Evolutionary conservation across 2,888 invertebrate species (phyloP).

Genomic region (Electrophaes corylata): DNA sequence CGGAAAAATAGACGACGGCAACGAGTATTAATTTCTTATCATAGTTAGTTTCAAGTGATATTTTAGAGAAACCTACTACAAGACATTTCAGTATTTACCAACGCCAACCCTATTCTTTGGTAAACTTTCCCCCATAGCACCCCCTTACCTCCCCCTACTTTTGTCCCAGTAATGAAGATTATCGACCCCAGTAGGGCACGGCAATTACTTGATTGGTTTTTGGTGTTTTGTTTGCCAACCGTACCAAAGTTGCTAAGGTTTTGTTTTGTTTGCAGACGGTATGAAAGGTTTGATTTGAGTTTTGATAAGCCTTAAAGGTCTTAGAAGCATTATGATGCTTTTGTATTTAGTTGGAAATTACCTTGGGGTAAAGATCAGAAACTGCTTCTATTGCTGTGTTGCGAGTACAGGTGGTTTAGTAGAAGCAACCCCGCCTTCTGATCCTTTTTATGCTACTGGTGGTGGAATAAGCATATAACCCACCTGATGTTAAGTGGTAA

Average conservation of each 20-base stretch:
- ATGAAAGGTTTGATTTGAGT: slow-evolving; percentile 26
- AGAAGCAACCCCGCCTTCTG: too few species aligned
- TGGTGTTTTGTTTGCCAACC: slow-evolving; percentile 64
- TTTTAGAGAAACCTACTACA: neutral
- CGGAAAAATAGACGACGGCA: too few species aligned
- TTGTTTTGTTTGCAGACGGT: slow-evolving; percentile 22
- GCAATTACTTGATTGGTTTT: slow-evolving; percentile 82
- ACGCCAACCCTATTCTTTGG: slow-evolving; percentile 31
- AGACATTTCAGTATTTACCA: neutral
- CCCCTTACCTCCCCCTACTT: slow-evolving; percentile 40
- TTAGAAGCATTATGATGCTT: slow-evolving; percentile 8
- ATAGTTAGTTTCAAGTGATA: too few species aligned
- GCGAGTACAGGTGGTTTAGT: neutral
- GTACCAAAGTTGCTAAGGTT: slow-evolving; percentile 31
- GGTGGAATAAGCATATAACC: too few species aligned
- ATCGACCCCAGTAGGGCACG: slow-evolving; percentile 55
- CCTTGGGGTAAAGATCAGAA: neutral
- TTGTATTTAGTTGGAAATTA: neutral
- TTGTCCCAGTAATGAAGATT: slow-evolving; percentile 62
- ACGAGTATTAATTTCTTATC: too few species aligned
- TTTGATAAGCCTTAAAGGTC: slow-evolving; percentile 32
- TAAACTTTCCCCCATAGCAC: slow-evolving; percentile 36
- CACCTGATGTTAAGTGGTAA: too few species aligned
- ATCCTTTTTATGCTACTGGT: too few species aligned
- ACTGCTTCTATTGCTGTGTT: neutral